Evolutionary conservation across 2,888 invertebrate species (phyloP).

Genomic region (Glyphotaelius pellucidus): DNA sequence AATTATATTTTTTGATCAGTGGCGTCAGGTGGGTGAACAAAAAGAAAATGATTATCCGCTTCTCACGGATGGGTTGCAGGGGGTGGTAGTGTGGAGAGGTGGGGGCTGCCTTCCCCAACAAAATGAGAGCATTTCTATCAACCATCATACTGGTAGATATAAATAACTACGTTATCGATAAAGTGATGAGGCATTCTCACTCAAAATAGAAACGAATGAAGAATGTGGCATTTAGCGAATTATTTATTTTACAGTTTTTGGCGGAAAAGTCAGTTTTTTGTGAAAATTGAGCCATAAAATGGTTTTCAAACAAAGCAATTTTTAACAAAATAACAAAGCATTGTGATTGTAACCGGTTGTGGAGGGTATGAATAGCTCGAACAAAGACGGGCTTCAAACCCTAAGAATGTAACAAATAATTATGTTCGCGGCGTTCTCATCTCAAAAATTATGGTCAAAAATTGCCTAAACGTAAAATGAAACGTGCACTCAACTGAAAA

Average conservation of each 20-base stretch:
- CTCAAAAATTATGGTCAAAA: too few relatives aligned
- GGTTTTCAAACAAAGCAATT: too few relatives aligned
- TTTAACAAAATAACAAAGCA: too few relatives aligned
- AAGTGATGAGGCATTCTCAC: not conserved
- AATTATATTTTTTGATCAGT: slow-evolving; percentile 52
- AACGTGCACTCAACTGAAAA: too few relatives aligned
- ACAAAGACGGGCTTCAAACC: too few relatives aligned
- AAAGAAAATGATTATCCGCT: slow-evolving; percentile 40
- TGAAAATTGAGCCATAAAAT: not conserved
- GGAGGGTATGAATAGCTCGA: too few relatives aligned
- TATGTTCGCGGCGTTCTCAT: too few relatives aligned
- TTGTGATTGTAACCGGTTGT: too few relatives aligned
- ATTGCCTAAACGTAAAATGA: too few relatives aligned
- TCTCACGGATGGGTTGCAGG: slow-evolving; percentile 20
- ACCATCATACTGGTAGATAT: not conserved
- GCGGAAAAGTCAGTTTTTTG: too few relatives aligned
- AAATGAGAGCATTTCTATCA: not conserved
- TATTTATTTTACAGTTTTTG: not conserved
- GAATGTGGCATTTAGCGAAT: not conserved
- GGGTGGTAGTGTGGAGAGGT: not conserved
- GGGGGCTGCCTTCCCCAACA: not conserved
- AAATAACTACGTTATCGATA: not conserved
- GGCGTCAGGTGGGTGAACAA: slow-evolving; percentile 49
- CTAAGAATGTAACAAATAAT: too few relatives aligned
- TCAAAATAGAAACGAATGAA: not conserved